Evolutionary conservation across 2,113 vertebrate species (phyloP).

Genomic region (Oceanites oceanicus): DNA sequence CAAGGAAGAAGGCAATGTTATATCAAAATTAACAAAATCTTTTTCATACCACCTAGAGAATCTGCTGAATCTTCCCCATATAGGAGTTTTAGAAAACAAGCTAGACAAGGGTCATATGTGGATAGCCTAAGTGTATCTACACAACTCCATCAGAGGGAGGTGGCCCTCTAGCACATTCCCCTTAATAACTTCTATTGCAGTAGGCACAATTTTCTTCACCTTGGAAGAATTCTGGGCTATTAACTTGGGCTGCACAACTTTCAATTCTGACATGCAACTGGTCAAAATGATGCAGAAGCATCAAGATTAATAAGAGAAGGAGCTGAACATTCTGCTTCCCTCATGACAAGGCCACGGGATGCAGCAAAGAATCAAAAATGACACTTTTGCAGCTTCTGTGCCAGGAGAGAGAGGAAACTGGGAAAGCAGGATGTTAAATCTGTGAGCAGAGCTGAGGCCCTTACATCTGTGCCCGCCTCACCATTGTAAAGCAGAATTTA

Average conservation of each 20-base stretch:
- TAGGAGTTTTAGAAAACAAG: background rate
- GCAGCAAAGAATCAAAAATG: background rate
- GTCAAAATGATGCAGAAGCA: background rate
- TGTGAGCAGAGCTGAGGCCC: background rate
- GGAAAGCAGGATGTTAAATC: background rate
- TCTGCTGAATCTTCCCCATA: background rate
- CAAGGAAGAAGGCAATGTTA: background rate
- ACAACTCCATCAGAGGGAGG: background rate
- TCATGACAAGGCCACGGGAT: background rate
- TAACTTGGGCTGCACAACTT: background rate
- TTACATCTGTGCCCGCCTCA: background rate
- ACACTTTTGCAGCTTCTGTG: background rate
- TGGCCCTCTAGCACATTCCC: background rate
- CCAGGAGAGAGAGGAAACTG: background rate
- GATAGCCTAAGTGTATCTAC: background rate
- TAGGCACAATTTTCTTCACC: background rate
- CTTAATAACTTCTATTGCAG: background rate
- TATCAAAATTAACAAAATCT: background rate
- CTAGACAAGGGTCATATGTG: background rate
- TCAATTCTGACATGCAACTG: background rate
- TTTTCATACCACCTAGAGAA: background rate
- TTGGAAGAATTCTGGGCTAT: background rate
- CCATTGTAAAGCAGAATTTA: accelerated
- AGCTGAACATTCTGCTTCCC: background rate
- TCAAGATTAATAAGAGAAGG: background rate